Evolutionary conservation across 2,888 invertebrate species (phyloP).

Genomic region (Pachymerium ferrugineum): DNA sequence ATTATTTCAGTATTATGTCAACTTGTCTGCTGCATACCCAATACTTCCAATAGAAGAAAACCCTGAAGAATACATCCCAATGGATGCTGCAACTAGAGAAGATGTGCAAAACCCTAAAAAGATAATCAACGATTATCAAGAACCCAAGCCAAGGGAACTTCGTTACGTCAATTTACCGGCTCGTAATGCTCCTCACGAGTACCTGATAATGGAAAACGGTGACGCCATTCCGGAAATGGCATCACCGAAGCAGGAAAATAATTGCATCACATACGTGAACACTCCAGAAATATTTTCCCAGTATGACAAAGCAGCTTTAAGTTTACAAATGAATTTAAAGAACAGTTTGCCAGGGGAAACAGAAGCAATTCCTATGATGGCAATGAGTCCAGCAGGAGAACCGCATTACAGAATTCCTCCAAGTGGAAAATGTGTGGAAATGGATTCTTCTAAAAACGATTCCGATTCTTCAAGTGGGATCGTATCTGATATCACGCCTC

Average conservation of each 20-base stretch:
- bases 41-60: background rate
- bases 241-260: background rate
- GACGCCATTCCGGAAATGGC: background rate
- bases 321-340: background rate
- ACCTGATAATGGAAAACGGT: slow-evolving; percentile 25
- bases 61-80: background rate
- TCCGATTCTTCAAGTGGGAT: slow-evolving; percentile 29
- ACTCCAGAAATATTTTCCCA: background rate
- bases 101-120: background rate
- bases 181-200: background rate
- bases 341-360: background rate
- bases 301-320: background rate
- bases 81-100: slow-evolving; percentile 4
- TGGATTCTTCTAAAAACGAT: background rate
- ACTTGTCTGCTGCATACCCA: background rate
- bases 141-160: background rate
- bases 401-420: slow-evolving; percentile 29
- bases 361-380: background rate
- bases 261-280: background rate
- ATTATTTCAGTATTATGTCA: slow-evolving; percentile 25
- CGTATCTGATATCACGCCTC: slow-evolving; percentile 16
- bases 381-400: background rate
- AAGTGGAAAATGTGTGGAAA: slow-evolving; percentile 17
- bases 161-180: slow-evolving; percentile 14
- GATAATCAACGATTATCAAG: background rate